phyloP scores from a whole-genome alignment of 92 coral and sea anemone species.

The Palythoa caribaeorum region DNA sequence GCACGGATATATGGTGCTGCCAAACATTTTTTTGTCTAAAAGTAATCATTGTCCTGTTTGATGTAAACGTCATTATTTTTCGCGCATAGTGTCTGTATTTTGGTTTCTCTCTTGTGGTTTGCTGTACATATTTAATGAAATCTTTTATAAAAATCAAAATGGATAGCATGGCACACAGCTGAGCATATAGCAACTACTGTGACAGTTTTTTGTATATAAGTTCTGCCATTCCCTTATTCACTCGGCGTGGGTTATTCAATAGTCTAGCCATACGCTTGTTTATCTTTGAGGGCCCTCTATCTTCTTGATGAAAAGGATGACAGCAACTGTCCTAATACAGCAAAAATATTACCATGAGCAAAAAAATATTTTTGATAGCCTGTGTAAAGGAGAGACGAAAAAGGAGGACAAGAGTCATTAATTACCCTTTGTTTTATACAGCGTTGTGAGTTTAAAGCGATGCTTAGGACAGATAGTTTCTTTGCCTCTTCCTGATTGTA shows the following conservation, averaged over 20 bases:
- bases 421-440: constrained; percentile 42
- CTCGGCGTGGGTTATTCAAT: constrained; percentile 44
- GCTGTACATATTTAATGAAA: no score
- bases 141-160: constrained; percentile 19
- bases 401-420: no score
- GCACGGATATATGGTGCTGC: no score
- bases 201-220: constrained; percentile 36
- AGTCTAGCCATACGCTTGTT: constrained; percentile 49
- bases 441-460: constrained; percentile 56
- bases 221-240: constrained; percentile 53
- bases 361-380: no score
- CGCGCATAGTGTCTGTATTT: no score
- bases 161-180: no score
- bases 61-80: no score
- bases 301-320: constrained; percentile 54
- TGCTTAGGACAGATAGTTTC: constrained; percentile 60
- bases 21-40: no score
- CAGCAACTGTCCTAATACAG: constrained; percentile 59
- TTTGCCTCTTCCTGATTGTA: no score
- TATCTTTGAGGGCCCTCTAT: constrained; percentile 38
- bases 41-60: no score
- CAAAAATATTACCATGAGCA: constrained; percentile 22
- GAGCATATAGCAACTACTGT: constrained; percentile 56
- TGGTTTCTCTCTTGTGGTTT: no score
- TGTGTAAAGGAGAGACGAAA: no score